Evolutionary conservation across 2,888 invertebrate species (phyloP).

Genomic region (Archaeoteleia sp.): DNA sequence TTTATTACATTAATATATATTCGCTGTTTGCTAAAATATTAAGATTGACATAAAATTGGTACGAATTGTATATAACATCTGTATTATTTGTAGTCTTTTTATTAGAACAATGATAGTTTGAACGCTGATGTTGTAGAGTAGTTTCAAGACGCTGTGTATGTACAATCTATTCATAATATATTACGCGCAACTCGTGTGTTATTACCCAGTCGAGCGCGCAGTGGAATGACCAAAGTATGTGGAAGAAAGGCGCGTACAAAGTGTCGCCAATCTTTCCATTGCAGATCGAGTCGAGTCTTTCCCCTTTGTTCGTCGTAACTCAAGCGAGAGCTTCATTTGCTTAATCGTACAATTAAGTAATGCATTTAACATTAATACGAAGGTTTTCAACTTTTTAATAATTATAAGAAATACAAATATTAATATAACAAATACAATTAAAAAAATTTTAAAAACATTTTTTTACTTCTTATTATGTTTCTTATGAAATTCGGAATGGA

Average conservation of each 20-base stretch:
- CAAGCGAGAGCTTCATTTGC: slow-evolving; percentile 53
- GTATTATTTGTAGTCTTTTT: slow-evolving; percentile 34
- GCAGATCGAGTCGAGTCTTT: slow-evolving; percentile 59
- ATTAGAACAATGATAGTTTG: slow-evolving; percentile 46
- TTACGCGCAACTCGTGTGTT: slow-evolving; percentile 45
- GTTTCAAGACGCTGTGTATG: slow-evolving; percentile 45
- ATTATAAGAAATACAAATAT: too few relatives aligned
- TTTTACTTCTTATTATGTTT: too few relatives aligned
- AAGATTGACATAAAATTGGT: slow-evolving; percentile 18
- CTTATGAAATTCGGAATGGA: too few relatives aligned
- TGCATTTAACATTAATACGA: too few relatives aligned
- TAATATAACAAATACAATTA: too few relatives aligned
- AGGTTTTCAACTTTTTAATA: too few relatives aligned
- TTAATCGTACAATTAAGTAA: slow-evolving; percentile 52
- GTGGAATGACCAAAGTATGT: slow-evolving; percentile 57
- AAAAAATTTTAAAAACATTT: too few relatives aligned
- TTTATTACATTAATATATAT: too few relatives aligned
- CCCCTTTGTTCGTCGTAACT: slow-evolving; percentile 60
- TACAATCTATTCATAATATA: slow-evolving; percentile 50
- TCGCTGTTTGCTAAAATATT: too few relatives aligned
- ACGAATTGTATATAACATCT: slow-evolving; percentile 24
- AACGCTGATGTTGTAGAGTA: slow-evolving; percentile 45
- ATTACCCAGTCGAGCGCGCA: slow-evolving; percentile 47
- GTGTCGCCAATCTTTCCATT: slow-evolving; percentile 70
- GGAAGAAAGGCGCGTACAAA: slow-evolving; percentile 66